phyloP scores from a whole-genome alignment of 2,888 invertebrate genomes.

The Cataglyphis albicans region DNA sequence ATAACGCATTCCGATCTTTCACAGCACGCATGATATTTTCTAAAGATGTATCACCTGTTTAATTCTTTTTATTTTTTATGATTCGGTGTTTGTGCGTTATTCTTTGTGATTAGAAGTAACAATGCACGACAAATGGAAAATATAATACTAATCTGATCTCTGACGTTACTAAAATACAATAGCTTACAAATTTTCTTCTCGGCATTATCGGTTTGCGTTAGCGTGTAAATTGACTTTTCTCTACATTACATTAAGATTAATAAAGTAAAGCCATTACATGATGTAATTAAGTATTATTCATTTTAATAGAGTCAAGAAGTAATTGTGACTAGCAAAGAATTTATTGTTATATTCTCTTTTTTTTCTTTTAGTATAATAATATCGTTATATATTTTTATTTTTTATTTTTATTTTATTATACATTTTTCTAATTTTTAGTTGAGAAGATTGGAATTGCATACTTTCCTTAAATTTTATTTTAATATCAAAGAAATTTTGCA shows the following conservation, averaged over 20 bases:
- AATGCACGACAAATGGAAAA: background rate
- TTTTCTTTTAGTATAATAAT: background rate
- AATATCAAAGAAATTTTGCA: background rate
- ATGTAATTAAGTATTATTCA: background rate
- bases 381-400: background rate
- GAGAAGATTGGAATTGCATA: background rate
- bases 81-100: background rate
- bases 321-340: background rate
- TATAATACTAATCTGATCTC: background rate
- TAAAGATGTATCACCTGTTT: slow-evolving; percentile 31
- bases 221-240: background rate
- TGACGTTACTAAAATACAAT: background rate
- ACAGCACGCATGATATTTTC: slow-evolving; percentile 27
- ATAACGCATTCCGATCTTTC: slow-evolving; percentile 43
- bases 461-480: background rate
- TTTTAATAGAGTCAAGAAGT: background rate
- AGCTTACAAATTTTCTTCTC: background rate
- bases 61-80: background rate
- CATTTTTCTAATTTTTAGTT: background rate
- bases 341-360: background rate
- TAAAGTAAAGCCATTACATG: background rate
- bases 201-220: background rate
- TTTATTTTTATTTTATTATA: background rate
- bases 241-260: background rate
- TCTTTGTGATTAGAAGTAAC: slow-evolving; percentile 2